phyloP scores from a whole-genome alignment of 1,140 invertebrate genomes.

The Paralvinella palmiformis region DNA sequence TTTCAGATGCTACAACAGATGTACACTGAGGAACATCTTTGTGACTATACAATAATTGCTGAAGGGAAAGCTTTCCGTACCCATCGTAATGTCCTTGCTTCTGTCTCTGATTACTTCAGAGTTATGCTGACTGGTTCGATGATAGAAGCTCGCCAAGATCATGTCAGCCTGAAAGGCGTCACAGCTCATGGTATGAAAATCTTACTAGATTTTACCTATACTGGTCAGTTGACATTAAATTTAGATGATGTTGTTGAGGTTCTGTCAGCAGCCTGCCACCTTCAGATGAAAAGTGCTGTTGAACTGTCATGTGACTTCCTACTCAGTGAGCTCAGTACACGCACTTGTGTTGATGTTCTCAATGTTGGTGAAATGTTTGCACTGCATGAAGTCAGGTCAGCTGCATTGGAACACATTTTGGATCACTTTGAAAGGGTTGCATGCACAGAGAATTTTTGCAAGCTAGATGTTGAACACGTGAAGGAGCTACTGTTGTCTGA shows the following conservation, averaged over 20 bases:
- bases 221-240: not conserved
- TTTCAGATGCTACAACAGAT: not conserved
- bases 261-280: not conserved
- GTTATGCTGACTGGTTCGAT: slow-evolving; percentile 4
- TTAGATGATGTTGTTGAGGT: slow-evolving; percentile 4
- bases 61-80: slow-evolving; percentile 1
- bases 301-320: not conserved
- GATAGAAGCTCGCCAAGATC: slow-evolving; percentile 4
- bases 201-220: slow-evolving; percentile 4
- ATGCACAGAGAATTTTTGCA: not conserved
- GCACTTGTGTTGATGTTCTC: slow-evolving; percentile 1
- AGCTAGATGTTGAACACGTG: not conserved
- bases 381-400: not conserved
- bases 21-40: not conserved
- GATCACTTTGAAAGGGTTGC: not conserved
- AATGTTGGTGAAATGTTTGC: slow-evolving; percentile 4
- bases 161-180: slow-evolving; percentile 7
- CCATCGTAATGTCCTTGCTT: not conserved
- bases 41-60: slow-evolving; percentile 5
- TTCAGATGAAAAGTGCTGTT: slow-evolving; percentile 2
- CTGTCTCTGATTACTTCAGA: slow-evolving; percentile 1
- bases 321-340: not conserved
- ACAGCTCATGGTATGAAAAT: not conserved
- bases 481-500: not conserved
- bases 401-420: not conserved